Percentiles rank a stretch among this genome's conserved stretches.
Conservation (phyloP, 2,797 vertebrate species). For the Dromococcyx pavoninus region DNA sequence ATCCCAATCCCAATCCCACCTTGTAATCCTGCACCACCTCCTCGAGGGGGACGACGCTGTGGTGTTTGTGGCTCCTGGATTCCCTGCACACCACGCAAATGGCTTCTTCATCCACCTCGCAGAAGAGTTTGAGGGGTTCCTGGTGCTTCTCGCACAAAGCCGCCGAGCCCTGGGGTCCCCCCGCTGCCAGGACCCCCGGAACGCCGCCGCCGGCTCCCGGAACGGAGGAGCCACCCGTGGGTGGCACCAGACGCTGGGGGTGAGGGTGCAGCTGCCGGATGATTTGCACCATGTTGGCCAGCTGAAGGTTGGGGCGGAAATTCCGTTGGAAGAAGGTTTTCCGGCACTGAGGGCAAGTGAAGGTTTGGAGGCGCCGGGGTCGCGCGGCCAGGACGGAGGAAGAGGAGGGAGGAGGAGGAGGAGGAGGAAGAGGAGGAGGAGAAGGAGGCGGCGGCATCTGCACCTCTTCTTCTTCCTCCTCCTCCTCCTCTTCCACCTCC, state of each 20-base stretch:
- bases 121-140: conserved; percentile 76
- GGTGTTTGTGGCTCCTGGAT: conserved; percentile 70
- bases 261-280: conserved; percentile 72
- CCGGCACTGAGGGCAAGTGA: conserved; percentile 76
- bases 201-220: not conserved
- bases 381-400: not conserved
- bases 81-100: conserved; percentile 80
- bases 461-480: conserved; percentile 60
- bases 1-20: conserved; percentile 40
- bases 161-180: not conserved
- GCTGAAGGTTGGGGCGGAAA: conserved; percentile 75
- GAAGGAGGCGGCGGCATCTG: conserved; percentile 18
- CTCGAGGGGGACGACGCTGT: conserved; percentile 75
- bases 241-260: not conserved
- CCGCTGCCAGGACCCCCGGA: not conserved
- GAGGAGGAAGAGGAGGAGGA: too few species aligned
- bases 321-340: conserved; percentile 67
- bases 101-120: conserved; percentile 72
- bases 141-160: conserved; percentile 67
- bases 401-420: too few species aligned
- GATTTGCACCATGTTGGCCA: conserved; percentile 79
- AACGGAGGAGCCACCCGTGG: not conserved
- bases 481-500: conserved; percentile 66
- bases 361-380: conserved; percentile 52
- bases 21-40: conserved; percentile 78